A percentile compares a stretch with the other conserved stretches of the same genome.
phyloP scores from a whole-genome alignment of 2,113 vertebrate species.

The Corydoras sp. region DNA sequence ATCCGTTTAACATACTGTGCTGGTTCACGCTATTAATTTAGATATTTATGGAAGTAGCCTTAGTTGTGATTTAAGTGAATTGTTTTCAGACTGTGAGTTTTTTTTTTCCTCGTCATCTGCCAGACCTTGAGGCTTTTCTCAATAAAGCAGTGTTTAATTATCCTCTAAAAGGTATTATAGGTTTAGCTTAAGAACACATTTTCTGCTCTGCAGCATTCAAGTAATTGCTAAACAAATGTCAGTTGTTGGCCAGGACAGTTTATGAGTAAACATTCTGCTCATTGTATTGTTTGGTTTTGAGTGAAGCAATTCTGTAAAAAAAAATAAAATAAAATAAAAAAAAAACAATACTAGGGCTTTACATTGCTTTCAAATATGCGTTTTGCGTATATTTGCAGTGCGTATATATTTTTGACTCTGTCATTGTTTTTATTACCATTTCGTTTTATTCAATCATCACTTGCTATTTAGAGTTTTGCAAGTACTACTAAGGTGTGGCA shows the following conservation, averaged over 20 bases:
- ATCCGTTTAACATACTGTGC: conserved; percentile 27
- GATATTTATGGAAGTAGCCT: conserved; percentile 52
- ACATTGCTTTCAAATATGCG: too few species aligned
- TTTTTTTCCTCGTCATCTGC: conserved; percentile 43
- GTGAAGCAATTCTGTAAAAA: too few species aligned
- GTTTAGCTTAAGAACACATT: conserved; percentile 49
- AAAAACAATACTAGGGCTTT: too few species aligned
- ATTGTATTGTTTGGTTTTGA: too few species aligned
- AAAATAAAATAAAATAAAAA: too few species aligned
- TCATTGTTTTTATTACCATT: too few species aligned
- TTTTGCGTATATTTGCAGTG: too few species aligned
- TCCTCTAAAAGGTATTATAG: conserved; percentile 54
- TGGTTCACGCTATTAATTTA: conserved; percentile 58
- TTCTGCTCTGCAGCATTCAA: conserved; percentile 59
- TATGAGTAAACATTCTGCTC: conserved; percentile 28
- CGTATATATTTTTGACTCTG: too few species aligned
- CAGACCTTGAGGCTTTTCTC: conserved; percentile 43
- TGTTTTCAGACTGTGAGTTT: conserved; percentile 48
- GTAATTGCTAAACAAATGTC: conserved; percentile 62
- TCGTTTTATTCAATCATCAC: too few species aligned
- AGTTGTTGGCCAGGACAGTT: conserved; percentile 39
- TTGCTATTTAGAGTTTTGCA: too few species aligned
- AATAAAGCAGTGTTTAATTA: conserved; percentile 59
- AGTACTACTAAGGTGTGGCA: conserved; percentile 44
- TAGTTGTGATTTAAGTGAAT: conserved; percentile 47